Conservation (phyloP, 2,797 vertebrate genomes). For the Picus viridis region DNA sequence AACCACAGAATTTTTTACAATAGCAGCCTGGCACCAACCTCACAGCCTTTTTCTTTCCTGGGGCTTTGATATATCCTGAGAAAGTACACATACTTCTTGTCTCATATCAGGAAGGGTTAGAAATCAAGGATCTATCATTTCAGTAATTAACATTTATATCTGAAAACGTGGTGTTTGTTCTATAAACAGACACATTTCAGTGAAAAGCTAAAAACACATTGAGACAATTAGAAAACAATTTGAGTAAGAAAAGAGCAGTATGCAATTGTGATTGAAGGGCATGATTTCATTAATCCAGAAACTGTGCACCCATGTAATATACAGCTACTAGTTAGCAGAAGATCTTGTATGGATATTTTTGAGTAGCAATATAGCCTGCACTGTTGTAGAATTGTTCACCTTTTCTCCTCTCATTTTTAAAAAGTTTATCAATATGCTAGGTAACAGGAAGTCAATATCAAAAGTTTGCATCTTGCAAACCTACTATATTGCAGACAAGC, state of each 20-base stretch:
- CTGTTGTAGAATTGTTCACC: neutral
- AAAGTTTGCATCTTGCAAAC: neutral
- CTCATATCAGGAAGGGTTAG: neutral
- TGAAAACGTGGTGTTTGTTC: neutral
- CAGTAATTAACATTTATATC: neutral
- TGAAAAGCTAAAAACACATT: neutral
- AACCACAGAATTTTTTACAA: neutral
- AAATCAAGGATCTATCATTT: neutral
- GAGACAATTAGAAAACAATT: neutral
- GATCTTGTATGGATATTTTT: neutral
- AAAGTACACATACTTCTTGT: neutral
- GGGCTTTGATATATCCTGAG: neutral
- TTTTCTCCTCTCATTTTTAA: accelerated
- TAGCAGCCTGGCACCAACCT: neutral
- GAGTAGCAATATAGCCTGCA: accelerated
- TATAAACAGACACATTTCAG: neutral
- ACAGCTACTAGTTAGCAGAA: neutral
- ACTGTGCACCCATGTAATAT: neutral
- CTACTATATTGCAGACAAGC: neutral
- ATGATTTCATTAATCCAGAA: neutral
- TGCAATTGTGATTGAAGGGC: neutral
- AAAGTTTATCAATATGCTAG: neutral
- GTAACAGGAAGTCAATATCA: neutral
- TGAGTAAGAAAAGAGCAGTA: neutral
- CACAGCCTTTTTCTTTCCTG: neutral